These are phyloP conservation scores for Ooceraea biroi DNA, from an alignment of 1,140 invertebrate species.

Conservation along the genomic window DNA sequence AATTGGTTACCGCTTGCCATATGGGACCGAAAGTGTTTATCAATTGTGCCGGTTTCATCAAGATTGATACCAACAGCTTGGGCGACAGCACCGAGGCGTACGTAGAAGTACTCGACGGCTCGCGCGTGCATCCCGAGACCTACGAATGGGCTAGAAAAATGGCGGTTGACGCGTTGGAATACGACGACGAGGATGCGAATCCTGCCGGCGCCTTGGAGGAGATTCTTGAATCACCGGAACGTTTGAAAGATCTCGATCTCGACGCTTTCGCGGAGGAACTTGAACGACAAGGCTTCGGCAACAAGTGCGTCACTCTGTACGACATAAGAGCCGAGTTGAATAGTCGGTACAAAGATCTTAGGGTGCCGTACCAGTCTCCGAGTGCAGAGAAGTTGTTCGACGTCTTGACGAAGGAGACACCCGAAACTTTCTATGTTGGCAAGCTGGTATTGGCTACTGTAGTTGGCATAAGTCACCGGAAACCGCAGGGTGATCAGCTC, in stretches of 20 bases:
- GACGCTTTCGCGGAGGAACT: conserved; percentile 99
- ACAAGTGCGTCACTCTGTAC: conserved; percentile 98
- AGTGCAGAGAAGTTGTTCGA: conserved; percentile 96
- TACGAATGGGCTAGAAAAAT: conserved; percentile 99
- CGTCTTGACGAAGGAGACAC: conserved; percentile 98
- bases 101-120: conserved; percentile 98
- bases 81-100: conserved; percentile 97
- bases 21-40: conserved; percentile 99
- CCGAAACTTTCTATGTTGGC: conserved; percentile 97
- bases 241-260: conserved; percentile 98
- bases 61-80: conserved; percentile 98
- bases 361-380: conserved; percentile 92
- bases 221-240: conserved; percentile 97
- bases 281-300: conserved; percentile 97
- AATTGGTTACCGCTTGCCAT: conserved; percentile 97
- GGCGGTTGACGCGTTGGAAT: conserved; percentile 99
- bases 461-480: conserved; percentile 92
- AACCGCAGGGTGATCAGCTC: conserved; percentile 96
- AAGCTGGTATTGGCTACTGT: conserved; percentile 94
- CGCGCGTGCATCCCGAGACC: conserved; percentile 99
- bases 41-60: conserved; percentile 99
- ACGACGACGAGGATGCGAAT: conserved; percentile 98
- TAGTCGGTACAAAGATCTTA: conserved; percentile 97
- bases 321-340: conserved; percentile 99
- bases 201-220: conserved; percentile 98